These are phyloP conservation scores for Ophion obscuratus DNA, from an alignment of 2,888 invertebrate genomes.

Conservation along the genomic window DNA sequence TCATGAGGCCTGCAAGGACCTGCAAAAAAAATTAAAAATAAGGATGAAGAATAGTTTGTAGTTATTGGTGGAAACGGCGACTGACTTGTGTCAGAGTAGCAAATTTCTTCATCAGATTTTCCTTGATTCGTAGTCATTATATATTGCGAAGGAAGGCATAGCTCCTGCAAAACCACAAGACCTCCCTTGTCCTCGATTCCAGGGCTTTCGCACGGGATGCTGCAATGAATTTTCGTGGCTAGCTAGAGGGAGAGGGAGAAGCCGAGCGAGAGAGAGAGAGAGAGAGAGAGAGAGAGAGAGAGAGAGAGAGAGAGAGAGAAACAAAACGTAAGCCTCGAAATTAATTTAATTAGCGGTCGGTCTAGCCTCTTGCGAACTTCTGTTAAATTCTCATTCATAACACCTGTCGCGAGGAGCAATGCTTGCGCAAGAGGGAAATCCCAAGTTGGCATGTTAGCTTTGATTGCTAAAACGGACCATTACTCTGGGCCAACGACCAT, in stretches of 20 bases:
- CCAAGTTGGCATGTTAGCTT: conserved; percentile 45
- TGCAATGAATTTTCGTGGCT: conserved; percentile 52
- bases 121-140: conserved; percentile 2
- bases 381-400: conserved; percentile 81
- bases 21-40: too few relatives aligned
- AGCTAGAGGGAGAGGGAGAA: conserved; percentile 3
- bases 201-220: conserved; percentile 35
- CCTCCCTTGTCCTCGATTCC: conserved; percentile 7
- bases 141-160: not conserved
- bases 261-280: not conserved
- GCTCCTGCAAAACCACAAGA: conserved; percentile 28
- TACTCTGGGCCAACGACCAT: conserved; percentile 20
- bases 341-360: conserved; percentile 83
- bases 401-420: conserved; percentile 76
- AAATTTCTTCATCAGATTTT: not conserved
- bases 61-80: not conserved
- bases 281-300: conserved; percentile 7
- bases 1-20: too few relatives aligned
- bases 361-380: conserved; percentile 75
- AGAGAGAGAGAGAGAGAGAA: not conserved
- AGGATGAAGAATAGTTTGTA: not conserved
- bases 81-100: not conserved
- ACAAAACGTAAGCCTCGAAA: conserved; percentile 67
- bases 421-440: conserved; percentile 28
- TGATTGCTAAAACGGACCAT: conserved; percentile 61